A percentile compares a stretch with the other conserved stretches of the same genome.
Conservation (phyloP, 2,888 invertebrate species). For the Rhabditoides inermis region DNA sequence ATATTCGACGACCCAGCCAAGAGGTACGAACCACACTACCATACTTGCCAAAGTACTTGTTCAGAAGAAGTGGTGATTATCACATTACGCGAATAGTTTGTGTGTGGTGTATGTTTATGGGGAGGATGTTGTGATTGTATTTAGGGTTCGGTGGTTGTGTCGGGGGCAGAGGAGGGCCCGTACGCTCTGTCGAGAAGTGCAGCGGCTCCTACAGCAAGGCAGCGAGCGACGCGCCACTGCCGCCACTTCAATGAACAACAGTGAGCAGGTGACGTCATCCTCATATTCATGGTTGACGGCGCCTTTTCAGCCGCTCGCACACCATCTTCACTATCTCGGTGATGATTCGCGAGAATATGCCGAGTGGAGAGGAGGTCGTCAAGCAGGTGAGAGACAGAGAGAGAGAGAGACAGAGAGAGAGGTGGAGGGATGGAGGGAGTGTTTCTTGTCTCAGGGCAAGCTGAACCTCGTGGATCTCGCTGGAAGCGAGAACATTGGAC, state of each 20-base stretch:
- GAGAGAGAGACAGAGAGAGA: too few relatives aligned
- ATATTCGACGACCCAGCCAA: slow-evolving; percentile 57
- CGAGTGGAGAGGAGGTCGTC: slow-evolving; percentile 63
- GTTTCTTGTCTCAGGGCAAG: slow-evolving; percentile 78
- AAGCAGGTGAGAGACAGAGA: slow-evolving; percentile 64
- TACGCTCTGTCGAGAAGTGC: too few relatives aligned
- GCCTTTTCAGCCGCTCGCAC: slow-evolving; percentile 75
- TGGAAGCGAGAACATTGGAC: slow-evolving; percentile 91
- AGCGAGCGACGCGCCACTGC: slow-evolving; percentile 79
- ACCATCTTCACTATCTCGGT: slow-evolving; percentile 89
- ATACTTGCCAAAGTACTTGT: slow-evolving; percentile 27
- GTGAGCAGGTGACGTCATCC: slow-evolving; percentile 66
- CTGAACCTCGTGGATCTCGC: slow-evolving; percentile 91
- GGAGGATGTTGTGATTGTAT: too few relatives aligned
- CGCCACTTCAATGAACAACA: slow-evolving; percentile 84
- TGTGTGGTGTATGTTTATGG: background rate
- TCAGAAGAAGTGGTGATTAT: slow-evolving; percentile 56
- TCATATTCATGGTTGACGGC: background rate
- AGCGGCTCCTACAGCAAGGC: slow-evolving; percentile 77
- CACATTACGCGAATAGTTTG: slow-evolving; percentile 55
- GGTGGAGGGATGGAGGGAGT: too few relatives aligned
- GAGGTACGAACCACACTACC: too few relatives aligned
- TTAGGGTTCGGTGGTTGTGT: slow-evolving; percentile 77
- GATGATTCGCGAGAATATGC: slow-evolving; percentile 78
- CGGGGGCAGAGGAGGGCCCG: slow-evolving; percentile 83